These are phyloP conservation scores for Globodera rostochiensis DNA, from an alignment of 1,140 invertebrate species.

Conservation along the genomic window DNA sequence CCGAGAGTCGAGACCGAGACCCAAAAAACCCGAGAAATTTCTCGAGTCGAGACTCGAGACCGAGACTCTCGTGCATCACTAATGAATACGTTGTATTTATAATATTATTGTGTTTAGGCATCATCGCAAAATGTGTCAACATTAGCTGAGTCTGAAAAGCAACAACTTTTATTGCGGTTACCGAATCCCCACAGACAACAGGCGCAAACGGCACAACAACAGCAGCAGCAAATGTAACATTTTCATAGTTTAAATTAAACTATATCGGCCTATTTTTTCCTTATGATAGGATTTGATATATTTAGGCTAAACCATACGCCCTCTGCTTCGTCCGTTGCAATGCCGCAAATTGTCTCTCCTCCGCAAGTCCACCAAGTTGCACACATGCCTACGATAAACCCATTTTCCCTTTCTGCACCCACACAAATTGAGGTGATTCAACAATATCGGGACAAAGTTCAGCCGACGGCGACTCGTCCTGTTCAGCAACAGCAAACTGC, in stretches of 20 bases:
- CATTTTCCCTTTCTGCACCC: conserved; percentile 1
- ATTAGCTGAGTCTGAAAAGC: background rate
- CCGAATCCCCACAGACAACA: conserved; percentile 5
- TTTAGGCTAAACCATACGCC: background rate
- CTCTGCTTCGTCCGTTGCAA: background rate
- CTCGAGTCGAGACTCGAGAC: too few relatives aligned
- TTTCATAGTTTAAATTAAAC: background rate
- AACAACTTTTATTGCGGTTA: background rate
- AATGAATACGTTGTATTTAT: too few relatives aligned
- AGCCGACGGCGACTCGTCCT: background rate
- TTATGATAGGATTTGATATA: background rate
- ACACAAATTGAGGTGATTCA: background rate
- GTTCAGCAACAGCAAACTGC: background rate
- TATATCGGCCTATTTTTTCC: background rate
- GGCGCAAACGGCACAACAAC: background rate
- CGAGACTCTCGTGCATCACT: too few relatives aligned
- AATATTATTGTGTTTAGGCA: background rate
- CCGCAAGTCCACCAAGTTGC: background rate
- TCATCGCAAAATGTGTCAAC: background rate
- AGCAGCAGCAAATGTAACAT: background rate
- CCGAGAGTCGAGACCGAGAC: too few relatives aligned
- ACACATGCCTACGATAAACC: background rate
- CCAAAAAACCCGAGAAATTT: too few relatives aligned
- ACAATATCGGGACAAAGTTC: background rate
- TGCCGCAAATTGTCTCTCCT: background rate